Percentiles rank a stretch among this genome's conserved stretches.
Evolutionary conservation across 1,140 invertebrate species (phyloP).

Genomic region (Oryzaephilus surinamensis): DNA sequence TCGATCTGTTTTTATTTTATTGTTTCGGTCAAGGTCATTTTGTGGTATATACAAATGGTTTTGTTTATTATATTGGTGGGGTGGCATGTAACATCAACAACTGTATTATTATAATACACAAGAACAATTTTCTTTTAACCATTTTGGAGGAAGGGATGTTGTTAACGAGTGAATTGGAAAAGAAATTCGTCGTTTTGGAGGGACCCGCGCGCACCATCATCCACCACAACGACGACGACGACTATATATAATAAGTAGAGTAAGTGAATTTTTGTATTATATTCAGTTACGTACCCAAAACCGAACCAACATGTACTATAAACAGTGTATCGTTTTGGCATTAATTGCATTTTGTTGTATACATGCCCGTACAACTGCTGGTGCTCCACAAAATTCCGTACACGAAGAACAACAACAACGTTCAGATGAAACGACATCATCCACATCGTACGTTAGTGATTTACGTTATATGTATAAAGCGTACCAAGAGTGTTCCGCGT

Average conservation of each 20-base stretch:
- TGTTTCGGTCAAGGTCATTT: conserved; percentile 26
- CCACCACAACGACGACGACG: conserved; percentile 6
- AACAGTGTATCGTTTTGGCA: conserved; percentile 32
- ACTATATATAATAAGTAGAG: conserved; percentile 29
- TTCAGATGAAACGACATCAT: conserved; percentile 32
- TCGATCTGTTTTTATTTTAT: conserved; percentile 21
- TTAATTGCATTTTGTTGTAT: conserved; percentile 25
- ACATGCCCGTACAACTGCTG: conserved; percentile 40
- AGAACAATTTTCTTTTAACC: conserved; percentile 8
- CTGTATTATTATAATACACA: background rate
- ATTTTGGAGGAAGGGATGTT: conserved; percentile 5
- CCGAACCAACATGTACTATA: conserved; percentile 27
- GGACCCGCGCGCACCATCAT: background rate
- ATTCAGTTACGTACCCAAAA: conserved; percentile 35
- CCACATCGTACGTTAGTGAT: conserved; percentile 41
- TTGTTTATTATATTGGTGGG: no score
- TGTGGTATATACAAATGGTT: no score
- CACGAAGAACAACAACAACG: conserved; percentile 37
- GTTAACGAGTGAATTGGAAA: no score
- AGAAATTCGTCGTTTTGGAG: no score
- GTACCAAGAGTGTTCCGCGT: conserved; percentile 63
- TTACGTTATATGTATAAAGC: conserved; percentile 46
- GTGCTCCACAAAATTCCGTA: conserved; percentile 36
- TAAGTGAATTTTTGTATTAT: conserved; percentile 36
- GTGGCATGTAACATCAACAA: background rate